Evolutionary conservation across 35 echinoderm and acorn worm genomes (phyloP).

Genomic region (Holothuria glaberrima): DNA sequence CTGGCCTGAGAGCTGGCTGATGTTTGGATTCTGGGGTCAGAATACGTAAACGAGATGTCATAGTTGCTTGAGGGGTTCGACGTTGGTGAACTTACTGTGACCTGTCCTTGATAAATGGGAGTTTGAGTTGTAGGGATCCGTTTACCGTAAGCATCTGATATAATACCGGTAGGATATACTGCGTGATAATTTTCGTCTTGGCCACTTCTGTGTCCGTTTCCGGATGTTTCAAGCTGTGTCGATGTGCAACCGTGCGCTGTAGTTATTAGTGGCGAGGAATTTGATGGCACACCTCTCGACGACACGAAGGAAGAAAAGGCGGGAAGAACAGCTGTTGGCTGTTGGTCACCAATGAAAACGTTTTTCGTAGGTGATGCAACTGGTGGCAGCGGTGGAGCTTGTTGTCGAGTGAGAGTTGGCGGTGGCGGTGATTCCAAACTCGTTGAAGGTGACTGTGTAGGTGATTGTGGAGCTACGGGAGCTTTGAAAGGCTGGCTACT

Average conservation of each 20-base stretch:
- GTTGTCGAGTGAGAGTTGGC: neutral
- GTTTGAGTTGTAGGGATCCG: neutral
- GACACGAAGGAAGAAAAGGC: constrained; percentile 15
- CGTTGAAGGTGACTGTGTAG: constrained; percentile 17
- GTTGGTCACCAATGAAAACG: neutral
- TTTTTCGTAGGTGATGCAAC: neutral
- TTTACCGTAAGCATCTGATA: neutral
- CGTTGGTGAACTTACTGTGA: neutral
- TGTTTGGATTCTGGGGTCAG: neutral
- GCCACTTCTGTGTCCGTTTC: neutral
- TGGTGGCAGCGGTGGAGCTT: neutral
- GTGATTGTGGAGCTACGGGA: constrained; percentile 1
- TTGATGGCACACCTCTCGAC: neutral
- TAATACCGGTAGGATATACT: constrained; percentile 21
- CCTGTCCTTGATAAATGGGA: neutral
- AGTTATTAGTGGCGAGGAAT: neutral
- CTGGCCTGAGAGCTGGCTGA: neutral
- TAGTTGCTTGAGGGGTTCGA: neutral
- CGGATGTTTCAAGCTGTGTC: neutral
- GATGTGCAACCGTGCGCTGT: neutral
- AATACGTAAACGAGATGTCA: neutral
- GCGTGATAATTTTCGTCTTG: neutral
- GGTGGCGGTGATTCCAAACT: constrained; percentile 34
- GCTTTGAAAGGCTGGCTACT: neutral
- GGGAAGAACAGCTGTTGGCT: neutral